Percentiles rank a stretch among this genome's conserved stretches.
These are phyloP conservation scores for Tetragonula carbonaria DNA, from an alignment of 2,888 invertebrate species.

Conservation along the genomic window DNA sequence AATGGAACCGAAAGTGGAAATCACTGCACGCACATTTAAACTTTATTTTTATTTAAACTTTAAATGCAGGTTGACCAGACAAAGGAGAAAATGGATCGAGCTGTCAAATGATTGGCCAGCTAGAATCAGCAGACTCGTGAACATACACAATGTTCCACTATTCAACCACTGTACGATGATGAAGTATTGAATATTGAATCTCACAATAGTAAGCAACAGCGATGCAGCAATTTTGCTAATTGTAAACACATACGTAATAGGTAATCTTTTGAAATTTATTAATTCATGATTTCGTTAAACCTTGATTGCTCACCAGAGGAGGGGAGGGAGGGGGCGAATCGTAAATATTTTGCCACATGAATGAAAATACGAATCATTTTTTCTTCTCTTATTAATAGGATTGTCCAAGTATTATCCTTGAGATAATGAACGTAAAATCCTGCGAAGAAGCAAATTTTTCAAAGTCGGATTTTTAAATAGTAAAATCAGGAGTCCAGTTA, in stretches of 20 bases:
- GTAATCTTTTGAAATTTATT: conserved; percentile 33
- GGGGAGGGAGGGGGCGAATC: too few relatives aligned
- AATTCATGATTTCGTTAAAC: conserved; percentile 28
- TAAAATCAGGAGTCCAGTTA: too few relatives aligned
- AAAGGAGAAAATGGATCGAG: not conserved
- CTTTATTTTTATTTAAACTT: not conserved
- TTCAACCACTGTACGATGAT: not conserved
- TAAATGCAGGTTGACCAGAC: not conserved
- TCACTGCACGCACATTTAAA: not conserved
- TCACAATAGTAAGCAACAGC: not conserved
- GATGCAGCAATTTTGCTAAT: conserved; percentile 18
- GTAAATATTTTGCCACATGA: too few relatives aligned
- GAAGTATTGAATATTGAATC: not conserved
- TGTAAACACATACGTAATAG: conserved; percentile 6
- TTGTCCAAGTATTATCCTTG: too few relatives aligned
- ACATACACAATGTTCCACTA: not conserved
- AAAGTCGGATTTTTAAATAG: too few relatives aligned
- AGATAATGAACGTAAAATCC: too few relatives aligned
- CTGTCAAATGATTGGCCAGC: conserved; percentile 3
- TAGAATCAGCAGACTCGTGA: conserved; percentile 22
- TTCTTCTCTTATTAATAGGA: too few relatives aligned
- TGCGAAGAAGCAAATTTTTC: too few relatives aligned
- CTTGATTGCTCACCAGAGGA: conserved; percentile 7
- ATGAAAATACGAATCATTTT: too few relatives aligned
- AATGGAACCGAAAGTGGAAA: not conserved